Percentiles rank a stretch among this genome's conserved stretches.
phyloP scores from a whole-genome alignment of 2,797 vertebrate genomes.

The Hoplostethus mediterraneus region DNA sequence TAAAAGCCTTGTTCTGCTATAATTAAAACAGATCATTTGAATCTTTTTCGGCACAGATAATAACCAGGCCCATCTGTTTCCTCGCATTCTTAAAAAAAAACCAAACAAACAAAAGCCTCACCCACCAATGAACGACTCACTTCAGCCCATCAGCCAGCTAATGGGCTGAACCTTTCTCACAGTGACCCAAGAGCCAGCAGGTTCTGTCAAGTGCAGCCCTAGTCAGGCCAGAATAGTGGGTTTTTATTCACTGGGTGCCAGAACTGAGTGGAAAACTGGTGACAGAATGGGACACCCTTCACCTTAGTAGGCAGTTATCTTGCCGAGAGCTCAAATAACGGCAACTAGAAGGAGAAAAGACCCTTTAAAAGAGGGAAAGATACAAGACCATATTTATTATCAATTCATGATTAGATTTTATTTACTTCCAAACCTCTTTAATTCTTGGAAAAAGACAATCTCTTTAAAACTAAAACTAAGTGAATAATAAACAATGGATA shows the following conservation, averaged over 20 bases:
- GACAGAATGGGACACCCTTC: constrained; percentile 11
- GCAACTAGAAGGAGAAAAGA: not conserved
- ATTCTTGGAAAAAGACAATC: constrained; percentile 46
- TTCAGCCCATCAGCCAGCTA: constrained; percentile 51
- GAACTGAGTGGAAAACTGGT: constrained; percentile 37
- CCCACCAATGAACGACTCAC: constrained; percentile 49
- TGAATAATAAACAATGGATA: constrained; percentile 58
- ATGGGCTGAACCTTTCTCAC: constrained; percentile 24
- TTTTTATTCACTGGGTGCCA: constrained; percentile 51
- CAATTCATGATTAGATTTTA: constrained; percentile 60
- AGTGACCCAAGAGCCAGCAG: constrained; percentile 7
- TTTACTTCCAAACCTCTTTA: constrained; percentile 52
- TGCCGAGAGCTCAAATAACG: not conserved
- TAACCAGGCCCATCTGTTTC: constrained; percentile 33
- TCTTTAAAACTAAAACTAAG: constrained; percentile 60
- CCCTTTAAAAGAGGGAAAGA: not conserved
- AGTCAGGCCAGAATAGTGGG: constrained; percentile 18
- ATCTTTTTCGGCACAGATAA: constrained; percentile 35
- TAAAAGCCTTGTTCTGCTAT: constrained; percentile 43
- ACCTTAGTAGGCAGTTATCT: constrained; percentile 7
- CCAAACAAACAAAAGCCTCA: not conserved
- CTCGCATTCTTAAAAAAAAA: not conserved
- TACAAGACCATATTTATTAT: not conserved
- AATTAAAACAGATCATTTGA: constrained; percentile 68
- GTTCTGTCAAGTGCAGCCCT: constrained; percentile 33